Percentiles rank a stretch among this genome's conserved stretches.
Conservation (phyloP, 1,140 invertebrate species). For the Drosophila tani region DNA sequence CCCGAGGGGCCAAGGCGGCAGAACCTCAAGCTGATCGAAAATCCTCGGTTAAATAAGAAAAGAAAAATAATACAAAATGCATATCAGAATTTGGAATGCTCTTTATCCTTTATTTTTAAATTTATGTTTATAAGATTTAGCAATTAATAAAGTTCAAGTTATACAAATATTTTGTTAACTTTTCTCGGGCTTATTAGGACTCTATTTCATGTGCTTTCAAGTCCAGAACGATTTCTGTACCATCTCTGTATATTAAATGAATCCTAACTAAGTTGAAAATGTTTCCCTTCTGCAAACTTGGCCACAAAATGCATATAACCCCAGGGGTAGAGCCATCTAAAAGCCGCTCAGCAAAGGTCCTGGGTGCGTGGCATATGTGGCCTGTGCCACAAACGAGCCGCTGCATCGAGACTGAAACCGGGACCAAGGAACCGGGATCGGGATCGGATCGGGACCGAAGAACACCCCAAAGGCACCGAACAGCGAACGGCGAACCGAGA, state of each 20-base stretch:
- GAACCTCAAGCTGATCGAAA: conserved; percentile 36
- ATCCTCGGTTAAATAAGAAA: conserved; percentile 20
- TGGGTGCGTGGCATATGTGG: conserved; percentile 51
- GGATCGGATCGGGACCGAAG: conserved; percentile 27
- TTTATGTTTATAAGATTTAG: no score
- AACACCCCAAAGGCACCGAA: conserved; percentile 12
- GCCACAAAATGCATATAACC: background rate
- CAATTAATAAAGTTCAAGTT: no score
- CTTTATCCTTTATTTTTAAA: background rate
- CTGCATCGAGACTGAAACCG: conserved; percentile 15
- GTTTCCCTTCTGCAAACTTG: background rate
- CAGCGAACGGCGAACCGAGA: background rate
- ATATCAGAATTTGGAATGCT: background rate
- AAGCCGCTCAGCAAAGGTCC: conserved; percentile 21
- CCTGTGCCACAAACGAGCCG: conserved; percentile 79
- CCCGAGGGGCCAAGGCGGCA: conserved; percentile 38
- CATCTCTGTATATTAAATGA: background rate
- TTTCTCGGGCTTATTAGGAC: background rate
- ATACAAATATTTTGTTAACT: no score
- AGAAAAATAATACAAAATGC: no score
- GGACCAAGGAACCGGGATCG: conserved; percentile 37
- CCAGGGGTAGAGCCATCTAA: background rate
- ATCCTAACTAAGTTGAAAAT: background rate
- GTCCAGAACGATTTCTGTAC: no score
- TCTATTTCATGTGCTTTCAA: no score